Evolutionary conservation across 2,113 vertebrate genomes (phyloP).

Genomic region (Cyprinodon tularosa): DNA sequence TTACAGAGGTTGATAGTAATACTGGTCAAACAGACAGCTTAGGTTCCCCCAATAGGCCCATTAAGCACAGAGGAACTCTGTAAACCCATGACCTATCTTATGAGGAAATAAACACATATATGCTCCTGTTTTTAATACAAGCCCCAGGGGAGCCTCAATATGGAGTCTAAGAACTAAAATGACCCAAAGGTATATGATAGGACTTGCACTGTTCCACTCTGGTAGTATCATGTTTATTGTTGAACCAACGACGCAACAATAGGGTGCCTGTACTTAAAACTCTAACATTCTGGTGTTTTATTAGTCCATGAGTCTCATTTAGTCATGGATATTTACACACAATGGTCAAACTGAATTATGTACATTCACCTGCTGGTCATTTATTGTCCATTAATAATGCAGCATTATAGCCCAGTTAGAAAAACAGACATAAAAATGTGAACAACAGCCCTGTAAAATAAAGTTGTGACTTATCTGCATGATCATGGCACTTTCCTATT

Average conservation of each 20-base stretch:
- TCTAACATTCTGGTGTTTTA: neutral
- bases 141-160: constrained; percentile 54
- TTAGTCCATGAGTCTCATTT: neutral
- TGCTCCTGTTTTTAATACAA: constrained; percentile 60
- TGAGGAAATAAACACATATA: constrained; percentile 74
- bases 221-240: constrained; percentile 24
- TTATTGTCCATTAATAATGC: constrained; percentile 22
- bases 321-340: constrained; percentile 12
- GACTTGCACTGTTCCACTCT: constrained; percentile 15
- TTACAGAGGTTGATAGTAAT: constrained; percentile 70
- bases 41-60: constrained; percentile 53
- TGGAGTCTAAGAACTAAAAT: constrained; percentile 56
- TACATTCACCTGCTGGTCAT: constrained; percentile 16
- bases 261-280: constrained; percentile 32
- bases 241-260: constrained; percentile 23
- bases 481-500: constrained; percentile 21
- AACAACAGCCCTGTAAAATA: constrained; percentile 10
- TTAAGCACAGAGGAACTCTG: constrained; percentile 76
- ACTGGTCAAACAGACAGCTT: constrained; percentile 52
- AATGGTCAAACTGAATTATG: constrained; percentile 10
- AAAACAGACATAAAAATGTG: constrained; percentile 22
- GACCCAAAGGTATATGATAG: constrained; percentile 59
- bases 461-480: constrained; percentile 17
- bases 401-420: constrained; percentile 21
- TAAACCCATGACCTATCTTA: constrained; percentile 71